These are phyloP conservation scores for Drosophila niveifrons DNA, from an alignment of 2,888 invertebrate species.

Conservation along the genomic window DNA sequence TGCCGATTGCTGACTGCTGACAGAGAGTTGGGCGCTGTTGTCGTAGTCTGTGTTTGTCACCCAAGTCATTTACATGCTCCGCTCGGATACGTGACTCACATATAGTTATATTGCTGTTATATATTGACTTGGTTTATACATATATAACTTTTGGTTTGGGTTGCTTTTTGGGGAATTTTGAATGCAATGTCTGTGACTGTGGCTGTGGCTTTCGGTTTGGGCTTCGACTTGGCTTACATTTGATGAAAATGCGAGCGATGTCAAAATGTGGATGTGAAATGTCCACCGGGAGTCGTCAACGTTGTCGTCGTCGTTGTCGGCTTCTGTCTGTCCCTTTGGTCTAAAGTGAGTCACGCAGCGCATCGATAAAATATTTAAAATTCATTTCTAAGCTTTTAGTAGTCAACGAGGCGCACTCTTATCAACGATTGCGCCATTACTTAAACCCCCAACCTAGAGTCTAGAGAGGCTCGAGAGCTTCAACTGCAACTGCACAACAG, in stretches of 20 bases:
- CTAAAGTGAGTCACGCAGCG: slow-evolving; percentile 72
- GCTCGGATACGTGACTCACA: slow-evolving; percentile 76
- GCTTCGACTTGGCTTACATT: slow-evolving; percentile 49
- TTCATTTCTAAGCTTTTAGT: slow-evolving; percentile 77
- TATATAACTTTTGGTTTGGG: slow-evolving; percentile 21
- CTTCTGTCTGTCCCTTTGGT: slow-evolving; percentile 12
- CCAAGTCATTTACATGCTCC: slow-evolving; percentile 81
- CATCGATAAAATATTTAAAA: slow-evolving; percentile 80
- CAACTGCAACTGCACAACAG: neutral
- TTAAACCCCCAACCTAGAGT: slow-evolving; percentile 22
- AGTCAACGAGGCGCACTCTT: slow-evolving; percentile 57
- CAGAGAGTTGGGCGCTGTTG: slow-evolving; percentile 32
- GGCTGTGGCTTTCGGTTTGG: neutral
- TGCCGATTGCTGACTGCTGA: slow-evolving; percentile 14
- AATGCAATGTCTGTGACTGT: slow-evolving; percentile 40
- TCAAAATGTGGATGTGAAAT: slow-evolving; percentile 31
- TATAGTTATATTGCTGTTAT: slow-evolving; percentile 58
- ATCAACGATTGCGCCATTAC: slow-evolving; percentile 48
- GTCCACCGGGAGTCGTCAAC: slow-evolving; percentile 68
- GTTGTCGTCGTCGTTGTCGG: slow-evolving; percentile 1
- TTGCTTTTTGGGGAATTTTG: slow-evolving; percentile 59
- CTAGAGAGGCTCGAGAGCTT: neutral
- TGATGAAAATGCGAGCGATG: slow-evolving; percentile 72
- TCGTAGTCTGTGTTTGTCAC: slow-evolving; percentile 70
- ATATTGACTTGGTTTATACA: slow-evolving; percentile 33